Evolutionary conservation across 2,797 vertebrate species (phyloP), one percentile per base, ranked within the genome.

Genomic region (Salmo trutta): DNA sequence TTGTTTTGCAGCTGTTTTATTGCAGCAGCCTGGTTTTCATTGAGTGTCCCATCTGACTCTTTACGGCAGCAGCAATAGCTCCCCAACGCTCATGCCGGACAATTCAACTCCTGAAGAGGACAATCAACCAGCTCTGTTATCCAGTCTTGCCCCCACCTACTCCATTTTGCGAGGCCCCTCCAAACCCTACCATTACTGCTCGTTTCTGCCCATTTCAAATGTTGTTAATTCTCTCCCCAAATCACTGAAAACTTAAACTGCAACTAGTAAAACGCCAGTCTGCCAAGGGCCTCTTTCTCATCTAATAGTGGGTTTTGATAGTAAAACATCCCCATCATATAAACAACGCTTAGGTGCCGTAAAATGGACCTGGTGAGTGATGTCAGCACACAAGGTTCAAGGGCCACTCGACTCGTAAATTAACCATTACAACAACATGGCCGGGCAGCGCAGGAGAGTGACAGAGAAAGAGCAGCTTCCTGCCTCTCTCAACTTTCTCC

Each of bases 11-110:
- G 75, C 41, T 73, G 3, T 87, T 93, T 93, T 91, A 93, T 87
- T 83, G 84, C 88, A 5, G 16, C 86, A 80, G 91, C 88, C 89
- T 90, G 89, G 87, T 88, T 91, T 93, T 92, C 88, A 93, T 90
- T 90, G 87, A 86, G 29, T 36, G 88, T 92, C 91, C 91, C 91
- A 87, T 89, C 82, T 88, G 91, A 82, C 86, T 89, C 90, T 91
- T 92, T 87, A 91, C 77, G 80, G 84, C 73, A 79, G 76, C 80
- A 83, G 81, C 72, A 75, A 84, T 82, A 79, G 84, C 83, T 87
- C 86, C 86, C 74, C 79, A 27, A 24, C 0, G 21, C 7, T 64
- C 59, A 74, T 27, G 66, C 53, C 70, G 77, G 41, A 79, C 74
- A 77, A 73, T 59, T 70, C 27, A 4, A 67, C 75, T 84, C 81